These are phyloP conservation scores for Littorina saxatilis DNA, from an alignment of 1,140 invertebrate species.

Conservation along the genomic window DNA sequence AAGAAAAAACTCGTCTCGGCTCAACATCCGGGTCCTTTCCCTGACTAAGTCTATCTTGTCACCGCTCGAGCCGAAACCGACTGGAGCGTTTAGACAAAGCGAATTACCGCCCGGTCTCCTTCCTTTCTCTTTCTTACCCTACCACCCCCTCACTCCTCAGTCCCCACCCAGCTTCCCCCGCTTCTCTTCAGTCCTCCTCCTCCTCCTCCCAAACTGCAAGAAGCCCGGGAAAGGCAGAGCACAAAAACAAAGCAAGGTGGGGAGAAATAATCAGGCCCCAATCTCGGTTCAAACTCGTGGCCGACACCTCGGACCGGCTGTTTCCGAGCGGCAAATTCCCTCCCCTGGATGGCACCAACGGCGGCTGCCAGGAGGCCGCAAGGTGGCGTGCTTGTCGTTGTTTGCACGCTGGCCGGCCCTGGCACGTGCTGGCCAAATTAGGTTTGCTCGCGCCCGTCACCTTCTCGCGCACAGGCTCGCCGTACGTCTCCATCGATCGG, in stretches of 20 bases:
- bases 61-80: background rate
- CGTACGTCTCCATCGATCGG: conserved; percentile 41
- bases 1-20: background rate
- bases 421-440: conserved; percentile 38
- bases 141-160: too few relatives aligned
- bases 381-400: conserved; percentile 41
- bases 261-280: conserved; percentile 38
- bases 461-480: conserved; percentile 22
- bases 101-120: conserved; percentile 25
- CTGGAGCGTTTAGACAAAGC: conserved; percentile 20
- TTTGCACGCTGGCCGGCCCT: conserved; percentile 37
- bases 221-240: background rate
- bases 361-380: conserved; percentile 26
- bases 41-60: conserved; percentile 26
- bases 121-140: too few relatives aligned
- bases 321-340: conserved; percentile 42
- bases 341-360: conserved; percentile 31
- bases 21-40: background rate
- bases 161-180: too few relatives aligned
- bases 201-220: background rate
- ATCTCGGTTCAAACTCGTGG: conserved; percentile 42
- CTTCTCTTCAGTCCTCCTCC: too few relatives aligned
- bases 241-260: conserved; percentile 32
- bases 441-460: conserved; percentile 39
- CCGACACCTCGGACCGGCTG: conserved; percentile 42